Evolutionary conservation across 1,140 invertebrate genomes (phyloP).

Genomic region (Lethrus apterus): DNA sequence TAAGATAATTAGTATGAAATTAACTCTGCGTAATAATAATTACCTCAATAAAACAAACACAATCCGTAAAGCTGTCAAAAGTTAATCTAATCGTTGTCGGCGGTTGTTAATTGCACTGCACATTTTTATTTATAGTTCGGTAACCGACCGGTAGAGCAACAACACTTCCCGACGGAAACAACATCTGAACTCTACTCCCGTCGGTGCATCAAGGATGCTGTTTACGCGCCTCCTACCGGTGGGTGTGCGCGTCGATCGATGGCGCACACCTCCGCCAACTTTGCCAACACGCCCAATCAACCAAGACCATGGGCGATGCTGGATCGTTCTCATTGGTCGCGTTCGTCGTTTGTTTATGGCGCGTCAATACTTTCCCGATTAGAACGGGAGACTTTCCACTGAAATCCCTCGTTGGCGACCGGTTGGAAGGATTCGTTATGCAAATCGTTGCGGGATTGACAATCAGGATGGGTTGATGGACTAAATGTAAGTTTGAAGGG

Average conservation of each 20-base stretch:
- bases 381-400: constrained; percentile 3
- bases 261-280: constrained; percentile 14
- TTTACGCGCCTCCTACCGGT: constrained; percentile 23
- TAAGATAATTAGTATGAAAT: too few relatives aligned
- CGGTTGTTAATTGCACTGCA: too few relatives aligned
- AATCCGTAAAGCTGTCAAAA: too few relatives aligned
- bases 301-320: constrained; percentile 17
- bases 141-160: constrained; percentile 17
- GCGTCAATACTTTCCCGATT: constrained; percentile 8
- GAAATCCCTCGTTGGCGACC: constrained; percentile 6
- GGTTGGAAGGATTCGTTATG: constrained; percentile 12
- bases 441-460: constrained; percentile 7
- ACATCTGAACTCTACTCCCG: constrained; percentile 7
- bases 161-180: constrained; percentile 18
- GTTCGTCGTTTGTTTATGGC: constrained; percentile 13
- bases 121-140: constrained; percentile 16
- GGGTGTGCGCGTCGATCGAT: constrained; percentile 14
- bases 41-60: too few relatives aligned
- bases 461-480: too few relatives aligned
- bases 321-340: constrained; percentile 14
- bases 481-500: too few relatives aligned
- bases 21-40: too few relatives aligned
- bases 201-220: constrained; percentile 31
- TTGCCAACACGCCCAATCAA: constrained; percentile 26
- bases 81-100: too few relatives aligned